Percentiles rank a stretch among this genome's conserved stretches.
phyloP scores from a whole-genome alignment of 2,113 vertebrate genomes.

The Corydoras maculifer region DNA sequence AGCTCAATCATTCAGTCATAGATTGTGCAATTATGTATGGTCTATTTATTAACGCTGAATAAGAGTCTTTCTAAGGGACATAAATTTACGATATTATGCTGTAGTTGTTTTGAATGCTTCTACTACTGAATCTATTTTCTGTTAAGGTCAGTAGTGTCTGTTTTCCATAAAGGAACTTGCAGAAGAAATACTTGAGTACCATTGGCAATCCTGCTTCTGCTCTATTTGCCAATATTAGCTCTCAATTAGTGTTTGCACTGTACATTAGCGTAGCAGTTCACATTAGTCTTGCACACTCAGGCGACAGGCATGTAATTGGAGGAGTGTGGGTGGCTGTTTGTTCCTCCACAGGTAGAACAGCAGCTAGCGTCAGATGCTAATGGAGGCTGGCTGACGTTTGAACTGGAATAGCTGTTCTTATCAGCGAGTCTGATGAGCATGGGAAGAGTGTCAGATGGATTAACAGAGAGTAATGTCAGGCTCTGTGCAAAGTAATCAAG shows the following conservation, averaged over 20 bases:
- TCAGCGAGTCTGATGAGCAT: conserved; percentile 19
- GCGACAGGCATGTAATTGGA: conserved; percentile 5
- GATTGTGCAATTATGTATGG: too few species aligned
- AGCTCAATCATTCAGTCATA: too few species aligned
- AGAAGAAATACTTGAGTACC: conserved; percentile 11
- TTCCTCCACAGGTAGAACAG: conserved; percentile 13
- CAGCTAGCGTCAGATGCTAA: background rate
- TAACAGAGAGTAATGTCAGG: conserved; percentile 27
- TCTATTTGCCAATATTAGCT: conserved; percentile 11
- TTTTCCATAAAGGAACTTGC: conserved; percentile 20
- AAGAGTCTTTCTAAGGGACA: too few species aligned
- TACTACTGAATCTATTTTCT: conserved; percentile 2
- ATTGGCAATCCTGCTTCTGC: background rate
- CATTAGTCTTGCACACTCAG: background rate
- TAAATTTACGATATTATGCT: too few species aligned
- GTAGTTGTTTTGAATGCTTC: too few species aligned
- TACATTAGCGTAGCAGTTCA: conserved; percentile 17
- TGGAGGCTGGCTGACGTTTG: conserved; percentile 13
- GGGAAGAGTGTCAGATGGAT: conserved; percentile 24
- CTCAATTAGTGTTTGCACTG: conserved; percentile 27
- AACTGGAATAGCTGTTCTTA: conserved; percentile 20
- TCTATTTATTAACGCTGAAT: too few species aligned
- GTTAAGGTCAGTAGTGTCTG: conserved; percentile 22
- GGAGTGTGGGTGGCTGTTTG: conserved; percentile 11
- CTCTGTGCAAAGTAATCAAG: conserved; percentile 37